These are phyloP conservation scores for Carterocephalus palaemon DNA, from an alignment of 2,888 invertebrate species.

Conservation along the genomic window DNA sequence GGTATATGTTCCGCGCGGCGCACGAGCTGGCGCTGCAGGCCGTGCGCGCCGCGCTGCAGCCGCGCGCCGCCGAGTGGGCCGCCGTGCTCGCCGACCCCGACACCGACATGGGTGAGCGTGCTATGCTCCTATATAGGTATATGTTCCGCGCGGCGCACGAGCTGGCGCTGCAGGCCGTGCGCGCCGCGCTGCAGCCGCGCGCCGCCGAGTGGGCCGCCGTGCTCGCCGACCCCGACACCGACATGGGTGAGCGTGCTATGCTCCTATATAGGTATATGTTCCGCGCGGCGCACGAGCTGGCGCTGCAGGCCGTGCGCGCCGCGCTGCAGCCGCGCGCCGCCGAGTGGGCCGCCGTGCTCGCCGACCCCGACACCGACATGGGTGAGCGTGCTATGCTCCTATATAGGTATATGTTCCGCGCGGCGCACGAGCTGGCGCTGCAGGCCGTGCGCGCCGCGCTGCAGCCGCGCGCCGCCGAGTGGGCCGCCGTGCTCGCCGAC, in stretches of 20 bases:
- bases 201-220: conserved; percentile 51
- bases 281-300: conserved; percentile 48
- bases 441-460: conserved; percentile 49
- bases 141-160: too few species aligned
- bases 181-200: conserved; percentile 48
- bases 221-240: conserved; percentile 43
- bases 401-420: too few species aligned
- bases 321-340: conserved; percentile 44
- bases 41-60: conserved; percentile 48
- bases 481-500: conserved; percentile 51
- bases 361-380: conserved; percentile 39
- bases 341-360: conserved; percentile 54
- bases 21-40: conserved; percentile 46
- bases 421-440: conserved; percentile 46
- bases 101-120: conserved; percentile 39
- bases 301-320: conserved; percentile 45
- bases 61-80: conserved; percentile 51
- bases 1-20: too few species aligned
- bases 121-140: too few species aligned
- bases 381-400: too few species aligned
- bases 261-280: too few species aligned
- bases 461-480: conserved; percentile 43
- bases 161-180: conserved; percentile 43
- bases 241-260: conserved; percentile 42
- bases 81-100: conserved; percentile 44